Evolutionary conservation across 2,797 vertebrate genomes (phyloP).

Genomic region (Acrossocheilus fasciatus): DNA sequence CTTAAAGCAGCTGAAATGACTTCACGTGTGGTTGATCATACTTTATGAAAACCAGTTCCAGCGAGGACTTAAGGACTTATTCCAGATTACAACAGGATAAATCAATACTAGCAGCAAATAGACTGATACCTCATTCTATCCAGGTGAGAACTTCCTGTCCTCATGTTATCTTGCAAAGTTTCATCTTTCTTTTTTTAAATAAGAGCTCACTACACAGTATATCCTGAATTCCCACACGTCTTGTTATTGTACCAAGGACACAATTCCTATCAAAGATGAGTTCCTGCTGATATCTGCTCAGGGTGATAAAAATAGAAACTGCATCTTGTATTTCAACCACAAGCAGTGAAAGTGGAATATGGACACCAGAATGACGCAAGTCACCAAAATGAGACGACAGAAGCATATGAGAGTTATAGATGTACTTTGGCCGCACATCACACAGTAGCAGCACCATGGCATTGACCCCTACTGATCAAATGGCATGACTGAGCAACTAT

Average conservation of each 20-base stretch:
- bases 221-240: constrained; percentile 32
- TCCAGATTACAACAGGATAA: constrained; percentile 45
- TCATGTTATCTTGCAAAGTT: constrained; percentile 69
- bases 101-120: constrained; percentile 75
- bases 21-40: constrained; percentile 4
- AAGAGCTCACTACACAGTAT: constrained; percentile 33
- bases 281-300: background rate
- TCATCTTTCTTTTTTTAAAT: constrained; percentile 50
- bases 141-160: constrained; percentile 61
- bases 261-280: constrained; percentile 49
- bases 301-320: constrained; percentile 49
- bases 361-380: constrained; percentile 59
- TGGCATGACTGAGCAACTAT: constrained; percentile 9
- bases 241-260: constrained; percentile 56
- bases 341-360: constrained; percentile 50
- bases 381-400: constrained; percentile 52
- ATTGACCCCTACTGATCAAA: constrained; percentile 36
- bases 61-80: constrained; percentile 25
- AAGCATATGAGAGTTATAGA: constrained; percentile 29
- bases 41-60: constrained; percentile 37
- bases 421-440: background rate
- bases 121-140: constrained; percentile 74
- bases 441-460: constrained; percentile 12
- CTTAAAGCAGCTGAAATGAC: background rate
- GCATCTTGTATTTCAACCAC: constrained; percentile 46